These are phyloP conservation scores for Epinotia demarniana DNA, from an alignment of 2,888 invertebrate genomes.

Conservation along the genomic window DNA sequence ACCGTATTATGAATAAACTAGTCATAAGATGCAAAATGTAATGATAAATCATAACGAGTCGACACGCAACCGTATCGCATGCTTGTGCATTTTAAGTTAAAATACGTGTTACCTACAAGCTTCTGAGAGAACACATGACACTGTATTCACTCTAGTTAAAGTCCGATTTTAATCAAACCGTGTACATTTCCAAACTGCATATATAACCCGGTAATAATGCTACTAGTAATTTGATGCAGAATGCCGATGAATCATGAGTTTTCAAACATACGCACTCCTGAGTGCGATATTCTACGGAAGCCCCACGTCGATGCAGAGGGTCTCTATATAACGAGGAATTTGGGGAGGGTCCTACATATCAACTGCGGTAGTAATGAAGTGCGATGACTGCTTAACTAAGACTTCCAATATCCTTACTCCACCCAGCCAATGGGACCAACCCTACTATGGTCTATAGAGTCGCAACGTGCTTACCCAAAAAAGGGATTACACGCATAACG, in stretches of 20 bases:
- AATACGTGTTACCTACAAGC: not conserved
- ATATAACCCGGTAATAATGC: constrained; percentile 15
- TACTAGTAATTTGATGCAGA: not conserved
- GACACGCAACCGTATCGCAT: constrained; percentile 23
- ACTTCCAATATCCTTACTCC: not conserved
- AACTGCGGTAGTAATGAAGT: not conserved
- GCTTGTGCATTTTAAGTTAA: not conserved
- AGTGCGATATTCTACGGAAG: not conserved
- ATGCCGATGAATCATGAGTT: constrained; percentile 18
- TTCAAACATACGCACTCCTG: not conserved
- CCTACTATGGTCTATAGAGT: not conserved
- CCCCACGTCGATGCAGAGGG: not conserved
- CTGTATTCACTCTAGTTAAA: not conserved
- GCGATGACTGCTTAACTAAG: too few species aligned
- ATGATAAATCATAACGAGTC: not conserved
- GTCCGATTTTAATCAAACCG: not conserved
- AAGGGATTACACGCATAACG: too few species aligned
- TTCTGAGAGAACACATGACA: not conserved
- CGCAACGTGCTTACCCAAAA: not conserved
- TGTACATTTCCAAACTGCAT: not conserved
- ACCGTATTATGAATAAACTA: not conserved
- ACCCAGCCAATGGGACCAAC: not conserved
- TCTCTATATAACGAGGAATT: not conserved
- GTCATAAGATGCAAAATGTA: constrained; percentile 6
- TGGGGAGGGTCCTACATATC: not conserved